Evolutionary conservation across 92 coral and sea anemone genomes (phyloP).

Genomic region (Metridium senile): DNA sequence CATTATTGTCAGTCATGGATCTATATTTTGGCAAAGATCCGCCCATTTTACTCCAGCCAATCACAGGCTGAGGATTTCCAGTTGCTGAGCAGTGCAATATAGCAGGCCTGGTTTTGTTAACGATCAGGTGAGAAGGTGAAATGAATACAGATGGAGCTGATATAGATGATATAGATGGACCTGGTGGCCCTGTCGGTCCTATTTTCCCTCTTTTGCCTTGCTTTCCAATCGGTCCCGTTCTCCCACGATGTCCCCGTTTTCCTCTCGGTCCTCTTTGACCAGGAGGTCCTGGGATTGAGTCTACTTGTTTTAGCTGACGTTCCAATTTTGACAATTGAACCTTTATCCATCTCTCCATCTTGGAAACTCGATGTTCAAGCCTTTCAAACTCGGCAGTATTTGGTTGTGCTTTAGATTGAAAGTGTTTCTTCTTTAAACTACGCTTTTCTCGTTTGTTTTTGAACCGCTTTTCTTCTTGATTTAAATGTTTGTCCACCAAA

Average conservation of each 20-base stretch:
- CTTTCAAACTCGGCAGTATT: neutral
- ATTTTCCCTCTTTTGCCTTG: conserved; percentile 21
- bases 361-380: neutral
- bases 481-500: neutral
- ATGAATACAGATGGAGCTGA: conserved; percentile 20
- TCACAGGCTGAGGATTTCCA: conserved; percentile 47
- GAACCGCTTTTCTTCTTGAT: neutral
- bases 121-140: conserved; percentile 38
- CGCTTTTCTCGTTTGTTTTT: neutral
- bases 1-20: neutral
- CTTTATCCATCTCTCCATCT: neutral
- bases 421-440: neutral
- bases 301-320: neutral
- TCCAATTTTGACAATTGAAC: neutral
- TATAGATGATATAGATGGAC: conserved; percentile 18
- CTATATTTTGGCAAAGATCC: neutral
- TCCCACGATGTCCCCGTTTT: conserved; percentile 23
- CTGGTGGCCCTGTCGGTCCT: neutral
- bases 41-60: conserved; percentile 35
- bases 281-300: conserved; percentile 3
- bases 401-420: neutral
- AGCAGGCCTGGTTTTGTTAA: conserved; percentile 45
- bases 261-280: conserved; percentile 23
- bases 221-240: conserved; percentile 9
- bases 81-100: conserved; percentile 40